These are phyloP conservation scores for Calliphora vicina DNA, from an alignment of 1,140 invertebrate genomes.

Conservation along the genomic window DNA sequence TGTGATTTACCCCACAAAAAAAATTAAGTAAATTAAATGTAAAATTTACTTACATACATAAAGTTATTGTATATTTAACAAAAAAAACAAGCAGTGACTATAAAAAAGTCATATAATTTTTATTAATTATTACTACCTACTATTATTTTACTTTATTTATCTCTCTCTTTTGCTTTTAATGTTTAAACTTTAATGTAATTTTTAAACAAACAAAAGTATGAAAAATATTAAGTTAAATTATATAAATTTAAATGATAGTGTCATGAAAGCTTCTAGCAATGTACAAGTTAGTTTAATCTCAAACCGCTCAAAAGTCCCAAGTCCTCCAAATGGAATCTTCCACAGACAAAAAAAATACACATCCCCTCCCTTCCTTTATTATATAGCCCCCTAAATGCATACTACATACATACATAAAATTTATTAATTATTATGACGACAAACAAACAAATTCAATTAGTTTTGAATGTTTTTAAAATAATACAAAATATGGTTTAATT, in stretches of 20 bases:
- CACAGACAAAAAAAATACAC: neutral
- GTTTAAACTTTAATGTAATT: neutral
- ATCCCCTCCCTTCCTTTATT: neutral
- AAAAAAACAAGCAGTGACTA: neutral
- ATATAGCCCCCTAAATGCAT: neutral
- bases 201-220: neutral
- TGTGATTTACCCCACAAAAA: neutral
- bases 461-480: neutral
- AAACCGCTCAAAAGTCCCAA: neutral
- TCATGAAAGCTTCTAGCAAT: slow-evolving; percentile 16
- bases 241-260: neutral
- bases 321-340: neutral
- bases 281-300: slow-evolving; percentile 33
- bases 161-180: neutral
- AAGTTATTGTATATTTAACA: slow-evolving; percentile 21
- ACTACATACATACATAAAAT: too few species aligned
- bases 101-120: neutral
- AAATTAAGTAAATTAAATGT: neutral
- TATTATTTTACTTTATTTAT: neutral
- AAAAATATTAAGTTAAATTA: neutral
- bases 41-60: too few species aligned
- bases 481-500: neutral
- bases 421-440: neutral
- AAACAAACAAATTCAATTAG: neutral
- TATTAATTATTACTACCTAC: neutral